Conservation (phyloP, 2,113 vertebrate species). For the Eurypyga helias region DNA sequence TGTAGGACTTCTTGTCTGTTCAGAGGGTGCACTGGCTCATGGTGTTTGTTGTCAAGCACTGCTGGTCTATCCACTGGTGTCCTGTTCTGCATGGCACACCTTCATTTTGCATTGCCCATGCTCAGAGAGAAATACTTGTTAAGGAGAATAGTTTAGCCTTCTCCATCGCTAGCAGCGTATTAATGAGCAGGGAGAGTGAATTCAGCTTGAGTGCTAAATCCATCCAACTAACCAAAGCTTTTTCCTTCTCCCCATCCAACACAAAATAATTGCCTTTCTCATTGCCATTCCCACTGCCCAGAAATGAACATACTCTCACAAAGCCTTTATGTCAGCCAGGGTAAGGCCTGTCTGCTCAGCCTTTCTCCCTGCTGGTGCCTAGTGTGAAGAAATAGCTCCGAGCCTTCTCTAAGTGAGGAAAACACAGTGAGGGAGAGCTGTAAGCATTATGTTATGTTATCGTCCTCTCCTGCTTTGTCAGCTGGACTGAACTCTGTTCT, state of each 20-base stretch:
- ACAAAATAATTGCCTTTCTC: not conserved
- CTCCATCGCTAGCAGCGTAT: not conserved
- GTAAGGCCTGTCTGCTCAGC: not conserved
- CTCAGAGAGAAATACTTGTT: not conserved
- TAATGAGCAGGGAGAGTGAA: not conserved
- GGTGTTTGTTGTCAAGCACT: not conserved
- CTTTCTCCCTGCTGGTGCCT: not conserved
- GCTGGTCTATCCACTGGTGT: not conserved
- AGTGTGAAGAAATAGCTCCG: not conserved
- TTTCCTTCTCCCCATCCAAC: not conserved
- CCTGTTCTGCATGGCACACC: not conserved
- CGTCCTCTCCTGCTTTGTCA: not conserved
- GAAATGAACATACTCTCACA: not conserved
- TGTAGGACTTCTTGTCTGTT: not conserved
- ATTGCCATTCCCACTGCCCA: not conserved
- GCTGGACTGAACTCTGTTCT: not conserved
- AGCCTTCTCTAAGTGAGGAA: not conserved
- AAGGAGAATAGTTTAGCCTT: not conserved
- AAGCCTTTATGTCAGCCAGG: not conserved
- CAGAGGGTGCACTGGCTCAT: not conserved
- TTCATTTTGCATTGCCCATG: not conserved
- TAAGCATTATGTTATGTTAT: not conserved
- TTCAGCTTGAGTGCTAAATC: not conserved
- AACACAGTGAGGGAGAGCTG: not conserved
- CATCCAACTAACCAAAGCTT: not conserved